Percentiles rank a stretch among this genome's conserved stretches.
phyloP scores from a whole-genome alignment of 2,888 invertebrate species.

The Yponomeuta cagnagella region DNA sequence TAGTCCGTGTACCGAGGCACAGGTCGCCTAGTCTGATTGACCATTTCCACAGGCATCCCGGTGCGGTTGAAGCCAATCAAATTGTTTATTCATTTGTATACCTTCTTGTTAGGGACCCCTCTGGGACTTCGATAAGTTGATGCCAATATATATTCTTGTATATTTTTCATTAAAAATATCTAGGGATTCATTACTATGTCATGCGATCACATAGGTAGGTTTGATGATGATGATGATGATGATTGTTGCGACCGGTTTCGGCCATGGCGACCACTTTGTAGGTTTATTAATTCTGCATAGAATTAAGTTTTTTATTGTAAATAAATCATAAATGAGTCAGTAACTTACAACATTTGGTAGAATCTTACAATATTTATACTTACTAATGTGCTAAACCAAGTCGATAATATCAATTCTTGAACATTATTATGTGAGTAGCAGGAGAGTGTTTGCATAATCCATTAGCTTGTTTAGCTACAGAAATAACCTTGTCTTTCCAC shows the following conservation, averaged over 20 bases:
- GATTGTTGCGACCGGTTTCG: too few species aligned
- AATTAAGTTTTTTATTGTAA: too few species aligned
- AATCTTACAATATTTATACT: too few species aligned
- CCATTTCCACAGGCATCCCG: conserved; percentile 52
- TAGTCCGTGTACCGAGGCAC: background rate
- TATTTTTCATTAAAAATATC: background rate
- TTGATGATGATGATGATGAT: too few species aligned
- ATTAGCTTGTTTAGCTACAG: background rate
- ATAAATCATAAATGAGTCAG: too few species aligned
- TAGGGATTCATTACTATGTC: too few species aligned
- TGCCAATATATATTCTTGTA: background rate
- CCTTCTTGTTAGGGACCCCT: background rate
- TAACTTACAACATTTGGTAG: too few species aligned
- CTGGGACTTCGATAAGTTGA: background rate
- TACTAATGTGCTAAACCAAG: background rate
- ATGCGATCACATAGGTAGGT: too few species aligned
- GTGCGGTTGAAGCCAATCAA: conserved; percentile 39
- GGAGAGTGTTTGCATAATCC: background rate
- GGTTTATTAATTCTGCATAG: too few species aligned
- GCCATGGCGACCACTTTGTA: too few species aligned
- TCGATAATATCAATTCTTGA: background rate
- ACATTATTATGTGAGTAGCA: background rate
- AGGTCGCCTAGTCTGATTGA: conserved; percentile 51
- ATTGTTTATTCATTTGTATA: conserved; percentile 9
- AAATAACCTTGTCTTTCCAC: conserved; percentile 5